Base-by-base conservation (phyloP, 2,888 invertebrate species). In the Tanytarsus gracilentus region DNA sequence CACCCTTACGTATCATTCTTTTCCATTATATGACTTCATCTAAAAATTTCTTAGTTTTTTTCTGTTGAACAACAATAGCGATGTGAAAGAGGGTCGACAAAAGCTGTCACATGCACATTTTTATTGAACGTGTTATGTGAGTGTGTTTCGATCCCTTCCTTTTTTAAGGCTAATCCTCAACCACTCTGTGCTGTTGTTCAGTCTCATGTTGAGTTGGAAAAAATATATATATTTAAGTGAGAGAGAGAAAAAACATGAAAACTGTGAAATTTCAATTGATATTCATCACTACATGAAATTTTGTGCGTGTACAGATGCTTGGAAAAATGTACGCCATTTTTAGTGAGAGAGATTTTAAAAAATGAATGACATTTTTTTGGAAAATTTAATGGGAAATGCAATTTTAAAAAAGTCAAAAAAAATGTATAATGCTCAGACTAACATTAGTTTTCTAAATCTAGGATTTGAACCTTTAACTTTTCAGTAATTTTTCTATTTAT, bases 101-200 rank as follows among this genome's bases (percentile, higher is more conserved):
- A 44, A 44, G 44, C 44, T 44, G 44, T 44, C 44, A n/a, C n/a
- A 44, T 44, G 21, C 44, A 44, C 44, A 44, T 44, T 44, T n/a
- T n/a, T n/a, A n/a, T n/a, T n/a, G n/a, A n/a, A n/a, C n/a, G n/a
- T n/a, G n/a, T n/a, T n/a, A n/a, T n/a, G n/a, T n/a, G n/a, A 44
- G 23, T 44, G 21, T 33, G 33, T n/a, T 18, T 44, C 44, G 23
- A 44, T 44, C 44, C 44, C 44, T 44, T 44, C 14, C 14, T 33
- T 8, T 33, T n/a, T n/a, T n/a, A n/a, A n/a, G n/a, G n/a, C 33
- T 36, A 36, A 36, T 36, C 36, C 36, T 14, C n/a, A 36, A 16
- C 16, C 16, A 36, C 14, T 14, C 36, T 14, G n/a, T 36, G 14
- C 16, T 36, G 16, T 36, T 36, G n/a, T n/a, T n/a, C n/a, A n/a